phyloP scores from a whole-genome alignment of 2,797 vertebrate species.

The Brachyalestes nurse region DNA sequence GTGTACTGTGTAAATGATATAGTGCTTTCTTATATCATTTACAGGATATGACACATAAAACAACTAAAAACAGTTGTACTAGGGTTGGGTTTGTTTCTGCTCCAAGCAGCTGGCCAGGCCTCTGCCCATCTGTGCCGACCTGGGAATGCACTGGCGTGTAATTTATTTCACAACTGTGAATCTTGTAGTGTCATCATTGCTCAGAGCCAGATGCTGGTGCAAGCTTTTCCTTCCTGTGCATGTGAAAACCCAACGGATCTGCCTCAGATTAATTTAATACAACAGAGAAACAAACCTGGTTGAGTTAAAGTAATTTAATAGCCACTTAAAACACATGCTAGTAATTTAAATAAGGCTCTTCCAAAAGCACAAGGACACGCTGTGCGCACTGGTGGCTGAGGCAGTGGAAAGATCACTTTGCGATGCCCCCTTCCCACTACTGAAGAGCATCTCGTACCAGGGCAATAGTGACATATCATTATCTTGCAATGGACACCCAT shows the following conservation, averaged over 20 bases:
- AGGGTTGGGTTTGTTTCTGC: background rate
- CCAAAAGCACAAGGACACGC: background rate
- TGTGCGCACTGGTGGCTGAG: background rate
- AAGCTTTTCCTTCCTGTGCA: background rate
- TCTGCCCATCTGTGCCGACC: background rate
- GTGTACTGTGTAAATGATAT: background rate
- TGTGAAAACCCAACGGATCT: background rate
- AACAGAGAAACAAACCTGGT: background rate
- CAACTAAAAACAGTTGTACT: background rate
- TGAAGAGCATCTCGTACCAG: background rate
- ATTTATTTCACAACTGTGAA: constrained; percentile 1
- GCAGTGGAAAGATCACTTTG: background rate
- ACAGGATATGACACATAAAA: no score
- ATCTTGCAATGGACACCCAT: background rate
- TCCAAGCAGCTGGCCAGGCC: background rate
- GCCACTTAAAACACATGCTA: background rate
- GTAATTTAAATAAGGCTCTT: background rate
- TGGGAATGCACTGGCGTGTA: background rate
- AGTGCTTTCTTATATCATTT: no score
- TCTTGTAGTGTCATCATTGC: constrained; percentile 23
- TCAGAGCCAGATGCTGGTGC: constrained; percentile 8
- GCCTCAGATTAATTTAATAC: background rate
- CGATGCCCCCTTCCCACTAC: background rate
- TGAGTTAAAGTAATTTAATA: background rate
- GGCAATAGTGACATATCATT: background rate